Evolutionary conservation across 2,113 vertebrate genomes (phyloP), one percentile per base, ranked within the genome.

Genomic region (Melanerpes aurifrons): DNA sequence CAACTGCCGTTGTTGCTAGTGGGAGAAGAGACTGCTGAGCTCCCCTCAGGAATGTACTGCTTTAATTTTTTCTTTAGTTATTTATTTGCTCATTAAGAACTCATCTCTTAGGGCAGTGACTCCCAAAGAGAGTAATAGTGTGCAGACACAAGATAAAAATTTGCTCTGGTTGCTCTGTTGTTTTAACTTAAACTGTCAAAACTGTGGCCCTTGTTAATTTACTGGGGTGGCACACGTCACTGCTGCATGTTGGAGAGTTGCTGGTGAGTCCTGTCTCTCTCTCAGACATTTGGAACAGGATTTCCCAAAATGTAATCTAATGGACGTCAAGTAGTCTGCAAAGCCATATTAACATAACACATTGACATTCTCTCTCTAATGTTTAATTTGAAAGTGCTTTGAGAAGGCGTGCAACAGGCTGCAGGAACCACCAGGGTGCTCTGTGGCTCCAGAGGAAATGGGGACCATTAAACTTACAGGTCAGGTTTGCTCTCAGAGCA

Each of bases 51-150:
- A 90, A 90, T 62, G 69, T 66, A 71, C 70, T 56, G 72, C 26
- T 95, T 94, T 92, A 68, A 86, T 94, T 95, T 95, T 82, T 86
- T 74, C 76, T 73, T 82, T 87, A 73, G 57, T 77, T 84, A 86
- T 75, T 94, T 84, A 67, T 90, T 94, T 86, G 86, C 91, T 94
- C 94, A 56, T 88, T 92, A 81, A 90, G 58, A 87, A 37, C 56
- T 83, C 69, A 66, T 83, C 66, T 94, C 73, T 87, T 62, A 83
- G 69, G 76, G 66, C 66, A 83, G 79, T 37, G 93, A 56, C 61
- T 94, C 87, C 86, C 59, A 71, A 56, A 95, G 69, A 77, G 64
- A 87, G n/a, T 87, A 87, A 70, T 2, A 89, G 72, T 37, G 75
- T 64, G 76, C 69, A 86, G 66, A 66, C 69, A 57, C 54, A 64